phyloP scores from a whole-genome alignment of 2,797 vertebrate genomes.

The Oceanodroma leucorhoa region DNA sequence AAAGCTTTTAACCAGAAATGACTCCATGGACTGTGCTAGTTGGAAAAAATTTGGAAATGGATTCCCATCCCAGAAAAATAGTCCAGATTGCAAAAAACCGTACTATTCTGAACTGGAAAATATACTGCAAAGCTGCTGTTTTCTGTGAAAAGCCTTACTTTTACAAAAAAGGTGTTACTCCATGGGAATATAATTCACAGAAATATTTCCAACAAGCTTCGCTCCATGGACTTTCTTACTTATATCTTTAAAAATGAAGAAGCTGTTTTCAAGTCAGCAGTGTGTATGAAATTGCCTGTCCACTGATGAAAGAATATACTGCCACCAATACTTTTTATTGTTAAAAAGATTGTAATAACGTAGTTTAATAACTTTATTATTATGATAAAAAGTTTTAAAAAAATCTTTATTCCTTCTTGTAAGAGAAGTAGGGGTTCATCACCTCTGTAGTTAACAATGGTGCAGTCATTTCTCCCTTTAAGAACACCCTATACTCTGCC shows the following conservation, averaged over 20 bases:
- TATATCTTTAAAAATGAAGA: not conserved
- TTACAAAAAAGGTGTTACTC: not conserved
- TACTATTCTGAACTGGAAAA: not conserved
- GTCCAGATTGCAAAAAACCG: not conserved
- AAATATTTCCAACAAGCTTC: not conserved
- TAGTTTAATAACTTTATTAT: not conserved
- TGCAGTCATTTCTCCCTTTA: constrained; percentile 21
- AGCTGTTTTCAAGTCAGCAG: not conserved
- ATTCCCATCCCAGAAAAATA: not conserved
- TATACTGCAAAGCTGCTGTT: not conserved
- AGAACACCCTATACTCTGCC: not conserved
- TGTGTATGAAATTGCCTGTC: not conserved
- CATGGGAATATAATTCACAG: not conserved
- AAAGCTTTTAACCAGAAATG: not conserved
- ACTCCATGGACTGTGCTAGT: not conserved
- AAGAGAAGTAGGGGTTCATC: not conserved
- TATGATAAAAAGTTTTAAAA: not conserved
- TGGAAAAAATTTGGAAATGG: not conserved
- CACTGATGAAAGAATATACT: not conserved
- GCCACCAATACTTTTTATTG: not conserved
- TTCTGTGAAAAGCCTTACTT: not conserved
- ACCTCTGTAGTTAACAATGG: not conserved
- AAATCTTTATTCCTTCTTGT: not conserved
- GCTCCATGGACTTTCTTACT: not conserved
- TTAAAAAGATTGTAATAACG: not conserved